Conservation (phyloP, 53 echinoderm and acorn worm species). For the Paelopatides confundens region DNA sequence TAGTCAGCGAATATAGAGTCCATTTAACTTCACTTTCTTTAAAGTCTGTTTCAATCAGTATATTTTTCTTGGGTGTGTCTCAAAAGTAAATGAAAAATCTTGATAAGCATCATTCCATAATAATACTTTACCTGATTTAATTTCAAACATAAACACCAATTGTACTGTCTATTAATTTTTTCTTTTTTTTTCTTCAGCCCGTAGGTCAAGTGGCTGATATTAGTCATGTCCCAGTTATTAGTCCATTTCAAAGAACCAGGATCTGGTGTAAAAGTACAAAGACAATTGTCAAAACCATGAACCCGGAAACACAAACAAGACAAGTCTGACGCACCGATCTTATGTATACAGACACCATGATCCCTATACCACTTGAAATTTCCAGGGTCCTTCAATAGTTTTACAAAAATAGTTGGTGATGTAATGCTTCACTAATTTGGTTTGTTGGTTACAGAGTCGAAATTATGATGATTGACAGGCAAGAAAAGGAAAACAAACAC, state of each 20-base stretch:
- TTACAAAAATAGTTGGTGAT: not conserved
- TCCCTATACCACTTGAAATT: not conserved
- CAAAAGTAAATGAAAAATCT: too few relatives aligned
- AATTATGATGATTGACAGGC: not conserved
- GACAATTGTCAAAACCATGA: conserved; percentile 1
- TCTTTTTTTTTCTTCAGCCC: not conserved
- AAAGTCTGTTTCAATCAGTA: too few relatives aligned
- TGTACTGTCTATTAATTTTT: not conserved
- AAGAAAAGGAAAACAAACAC: not conserved
- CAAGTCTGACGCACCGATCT: not conserved
- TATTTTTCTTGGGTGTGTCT: too few relatives aligned
- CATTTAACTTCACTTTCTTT: too few relatives aligned
- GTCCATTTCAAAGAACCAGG: conserved; percentile 18
- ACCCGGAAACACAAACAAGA: conserved; percentile 31
- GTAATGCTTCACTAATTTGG: not conserved
- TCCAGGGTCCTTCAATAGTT: not conserved
- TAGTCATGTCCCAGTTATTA: not conserved
- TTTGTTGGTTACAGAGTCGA: not conserved
- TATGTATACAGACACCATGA: not conserved
- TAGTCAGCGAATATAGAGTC: too few relatives aligned
- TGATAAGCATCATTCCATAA: too few relatives aligned
- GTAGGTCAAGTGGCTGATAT: not conserved
- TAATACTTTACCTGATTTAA: too few relatives aligned
- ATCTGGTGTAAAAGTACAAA: conserved; percentile 14
- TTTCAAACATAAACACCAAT: too few relatives aligned